These are phyloP conservation scores for Xestia xanthographa DNA, from an alignment of 2,888 invertebrate genomes.

Conservation along the genomic window DNA sequence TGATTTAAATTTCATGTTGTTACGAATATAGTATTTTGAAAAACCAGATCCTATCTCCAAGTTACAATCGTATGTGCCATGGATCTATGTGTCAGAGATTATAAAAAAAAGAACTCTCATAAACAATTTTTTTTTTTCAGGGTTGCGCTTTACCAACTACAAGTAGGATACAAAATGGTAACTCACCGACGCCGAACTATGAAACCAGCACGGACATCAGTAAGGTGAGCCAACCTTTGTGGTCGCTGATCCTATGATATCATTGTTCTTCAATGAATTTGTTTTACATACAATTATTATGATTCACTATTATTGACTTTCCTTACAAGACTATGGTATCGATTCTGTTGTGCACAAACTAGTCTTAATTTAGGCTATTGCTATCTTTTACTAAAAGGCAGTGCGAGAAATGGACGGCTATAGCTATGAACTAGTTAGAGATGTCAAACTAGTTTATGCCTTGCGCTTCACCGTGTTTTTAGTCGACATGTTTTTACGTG, in stretches of 20 bases:
- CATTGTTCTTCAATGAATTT: constrained; percentile 42
- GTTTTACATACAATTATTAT: constrained; percentile 39
- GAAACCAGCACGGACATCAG: constrained; percentile 71
- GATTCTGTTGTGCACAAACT: no score
- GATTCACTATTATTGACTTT: constrained; percentile 28
- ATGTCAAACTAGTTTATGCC: no score
- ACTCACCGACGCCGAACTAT: constrained; percentile 68
- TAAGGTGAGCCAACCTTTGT: constrained; percentile 65
- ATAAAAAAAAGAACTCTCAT: neutral
- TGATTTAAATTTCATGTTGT: no score
- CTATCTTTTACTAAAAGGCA: no score
- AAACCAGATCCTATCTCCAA: no score
- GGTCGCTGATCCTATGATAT: constrained; percentile 33
- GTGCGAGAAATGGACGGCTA: no score
- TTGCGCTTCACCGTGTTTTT: no score
- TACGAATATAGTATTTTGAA: no score
- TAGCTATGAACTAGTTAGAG: no score
- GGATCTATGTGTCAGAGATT: neutral
- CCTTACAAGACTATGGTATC: constrained; percentile 8
- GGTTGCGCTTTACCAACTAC: constrained; percentile 72
- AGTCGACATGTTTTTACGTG: no score
- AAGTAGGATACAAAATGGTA: constrained; percentile 69
- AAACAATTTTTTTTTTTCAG: constrained; percentile 61
- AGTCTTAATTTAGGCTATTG: no score
- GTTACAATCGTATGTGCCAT: no score